These are phyloP conservation scores for Beris morrisii DNA, from an alignment of 2,888 invertebrate genomes.

Conservation along the genomic window DNA sequence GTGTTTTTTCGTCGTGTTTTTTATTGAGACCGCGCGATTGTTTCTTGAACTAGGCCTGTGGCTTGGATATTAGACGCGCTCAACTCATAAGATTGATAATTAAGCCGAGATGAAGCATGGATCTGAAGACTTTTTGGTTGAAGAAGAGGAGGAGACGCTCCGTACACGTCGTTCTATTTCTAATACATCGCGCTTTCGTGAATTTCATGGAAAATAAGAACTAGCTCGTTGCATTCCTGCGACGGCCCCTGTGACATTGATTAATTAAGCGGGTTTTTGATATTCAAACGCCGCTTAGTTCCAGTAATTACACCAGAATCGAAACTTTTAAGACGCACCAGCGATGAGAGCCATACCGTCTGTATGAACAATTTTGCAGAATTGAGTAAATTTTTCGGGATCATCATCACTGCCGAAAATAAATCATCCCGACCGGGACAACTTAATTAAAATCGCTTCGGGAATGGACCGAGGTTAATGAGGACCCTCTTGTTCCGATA, in stretches of 20 bases:
- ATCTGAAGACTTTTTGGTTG: not conserved
- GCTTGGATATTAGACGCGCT: conserved; percentile 9
- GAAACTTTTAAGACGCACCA: not conserved
- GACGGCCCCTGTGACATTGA: conserved; percentile 32
- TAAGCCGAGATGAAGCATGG: not conserved
- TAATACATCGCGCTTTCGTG: too few relatives aligned
- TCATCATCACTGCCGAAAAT: conserved; percentile 28
- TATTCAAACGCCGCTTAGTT: conserved; percentile 19
- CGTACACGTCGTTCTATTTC: too few relatives aligned
- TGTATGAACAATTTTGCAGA: conserved; percentile 14
- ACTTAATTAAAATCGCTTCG: conserved; percentile 34
- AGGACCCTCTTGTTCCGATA: not conserved
- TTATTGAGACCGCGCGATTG: conserved; percentile 4
- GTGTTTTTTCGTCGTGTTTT: not conserved
- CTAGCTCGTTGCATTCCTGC: conserved; percentile 20
- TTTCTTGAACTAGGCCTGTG: conserved; percentile 13
- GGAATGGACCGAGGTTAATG: not conserved
- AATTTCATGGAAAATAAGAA: too few relatives aligned
- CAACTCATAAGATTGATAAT: not conserved
- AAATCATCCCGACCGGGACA: conserved; percentile 33
- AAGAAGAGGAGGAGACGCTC: not conserved
- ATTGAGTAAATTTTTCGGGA: conserved; percentile 2
- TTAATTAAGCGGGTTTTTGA: conserved; percentile 35
- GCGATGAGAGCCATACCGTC: not conserved
- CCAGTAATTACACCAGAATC: not conserved